Percentiles rank a stretch among this genome's conserved stretches.
Conservation (phyloP, 2,797 vertebrate species). For the Pipistrellus kuhlii region DNA sequence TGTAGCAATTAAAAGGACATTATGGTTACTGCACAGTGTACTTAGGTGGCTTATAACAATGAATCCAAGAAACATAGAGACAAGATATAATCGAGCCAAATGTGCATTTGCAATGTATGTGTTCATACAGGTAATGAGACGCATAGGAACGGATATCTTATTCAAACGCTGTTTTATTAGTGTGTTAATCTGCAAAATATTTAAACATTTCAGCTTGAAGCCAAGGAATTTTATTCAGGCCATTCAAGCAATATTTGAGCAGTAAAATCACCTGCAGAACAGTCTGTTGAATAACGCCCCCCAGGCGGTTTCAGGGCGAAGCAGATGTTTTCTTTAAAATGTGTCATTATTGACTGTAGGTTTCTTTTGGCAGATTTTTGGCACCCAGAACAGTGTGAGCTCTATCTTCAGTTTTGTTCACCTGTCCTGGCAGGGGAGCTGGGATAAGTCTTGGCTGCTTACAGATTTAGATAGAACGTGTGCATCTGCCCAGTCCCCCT, state of each 20-base stretch:
- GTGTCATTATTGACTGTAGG: constrained; percentile 79
- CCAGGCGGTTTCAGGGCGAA: constrained; percentile 72
- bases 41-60: constrained; percentile 17
- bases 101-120: not conserved
- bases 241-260: constrained; percentile 16
- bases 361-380: constrained; percentile 81
- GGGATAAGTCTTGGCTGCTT: constrained; percentile 12
- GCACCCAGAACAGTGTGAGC: constrained; percentile 53
- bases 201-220: constrained; percentile 66
- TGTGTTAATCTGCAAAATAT: constrained; percentile 64
- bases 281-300: constrained; percentile 17
- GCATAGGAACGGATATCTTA: not conserved
- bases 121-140: not conserved
- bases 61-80: not conserved
- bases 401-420: constrained; percentile 64
- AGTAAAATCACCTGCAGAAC: constrained; percentile 68
- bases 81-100: not conserved
- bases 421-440: constrained; percentile 71
- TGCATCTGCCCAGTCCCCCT: not conserved
- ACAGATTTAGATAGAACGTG: constrained; percentile 31
- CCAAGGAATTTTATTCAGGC: constrained; percentile 74
- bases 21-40: not conserved
- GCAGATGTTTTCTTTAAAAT: constrained; percentile 80
- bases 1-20: not conserved
- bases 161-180: constrained; percentile 37